A percentile compares a stretch with the other conserved stretches of the same genome.
These are phyloP conservation scores for Threskiornis aethiopicus DNA, from an alignment of 2,797 vertebrate genomes.

Conservation along the genomic window DNA sequence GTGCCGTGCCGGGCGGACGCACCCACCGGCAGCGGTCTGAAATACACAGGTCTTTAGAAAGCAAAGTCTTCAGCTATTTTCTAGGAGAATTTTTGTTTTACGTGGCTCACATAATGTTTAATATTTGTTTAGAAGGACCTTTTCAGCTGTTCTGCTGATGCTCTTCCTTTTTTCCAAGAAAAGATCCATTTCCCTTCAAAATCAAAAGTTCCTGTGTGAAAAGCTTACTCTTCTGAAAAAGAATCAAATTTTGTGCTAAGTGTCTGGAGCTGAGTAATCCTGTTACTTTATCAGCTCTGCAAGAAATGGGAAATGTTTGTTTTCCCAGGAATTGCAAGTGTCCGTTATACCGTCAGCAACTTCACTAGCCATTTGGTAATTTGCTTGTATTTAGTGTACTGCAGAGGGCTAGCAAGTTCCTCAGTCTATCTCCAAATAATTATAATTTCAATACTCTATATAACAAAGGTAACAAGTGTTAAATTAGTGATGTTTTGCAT, in stretches of 20 bases:
- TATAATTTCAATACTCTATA: not conserved
- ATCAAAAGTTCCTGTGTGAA: not conserved
- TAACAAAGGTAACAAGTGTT: not conserved
- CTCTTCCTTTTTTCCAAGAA: not conserved
- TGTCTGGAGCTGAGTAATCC: not conserved
- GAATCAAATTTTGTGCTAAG: not conserved
- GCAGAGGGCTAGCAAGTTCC: not conserved
- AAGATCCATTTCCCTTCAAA: not conserved
- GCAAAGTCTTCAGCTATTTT: not conserved
- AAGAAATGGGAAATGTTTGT: slow-evolving; percentile 8
- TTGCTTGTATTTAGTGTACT: not conserved
- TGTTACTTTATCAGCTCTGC: not conserved
- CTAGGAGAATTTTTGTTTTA: not conserved
- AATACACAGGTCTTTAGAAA: not conserved
- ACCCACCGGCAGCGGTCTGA: rapidly evolving
- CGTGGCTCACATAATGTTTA: not conserved
- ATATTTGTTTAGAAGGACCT: not conserved
- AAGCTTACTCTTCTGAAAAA: not conserved
- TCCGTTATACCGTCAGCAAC: not conserved
- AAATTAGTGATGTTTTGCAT: not conserved
- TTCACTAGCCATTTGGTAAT: not conserved
- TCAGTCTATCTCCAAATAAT: not conserved
- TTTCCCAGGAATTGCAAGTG: not conserved
- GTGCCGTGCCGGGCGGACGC: rapidly evolving
- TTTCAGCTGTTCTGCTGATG: not conserved